Conservation (phyloP, 2,888 invertebrate species). For the Sinhomidia bicolor region DNA sequence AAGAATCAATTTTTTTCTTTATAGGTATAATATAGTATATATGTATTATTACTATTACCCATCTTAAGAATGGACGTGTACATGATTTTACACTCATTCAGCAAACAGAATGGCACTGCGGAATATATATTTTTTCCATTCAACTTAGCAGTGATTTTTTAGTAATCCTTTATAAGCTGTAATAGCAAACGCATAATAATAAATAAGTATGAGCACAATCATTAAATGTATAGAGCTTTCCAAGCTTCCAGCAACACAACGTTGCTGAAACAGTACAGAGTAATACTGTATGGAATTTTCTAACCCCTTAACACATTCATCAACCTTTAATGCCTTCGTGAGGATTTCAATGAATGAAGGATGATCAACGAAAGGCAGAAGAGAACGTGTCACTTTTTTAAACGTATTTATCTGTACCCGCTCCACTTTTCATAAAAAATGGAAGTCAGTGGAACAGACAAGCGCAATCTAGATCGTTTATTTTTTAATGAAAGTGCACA, state of each 20-base stretch:
- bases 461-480: conserved; percentile 12
- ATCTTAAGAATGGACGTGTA: background rate
- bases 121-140: conserved; percentile 48
- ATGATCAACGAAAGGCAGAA: background rate
- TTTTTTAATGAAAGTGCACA: background rate
- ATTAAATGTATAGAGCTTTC: background rate
- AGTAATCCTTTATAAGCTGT: background rate
- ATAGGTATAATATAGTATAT: conserved; percentile 35
- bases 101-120: conserved; percentile 27
- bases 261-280: background rate
- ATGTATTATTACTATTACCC: too few relatives aligned
- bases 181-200: too few relatives aligned
- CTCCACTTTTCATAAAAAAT: conserved; percentile 42
- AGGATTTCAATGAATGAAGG: conserved; percentile 45
- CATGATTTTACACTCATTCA: conserved; percentile 43
- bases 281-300: conserved; percentile 41
- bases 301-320: conserved; percentile 47
- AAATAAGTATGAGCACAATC: background rate
- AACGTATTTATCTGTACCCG: conserved; percentile 38
- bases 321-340: conserved; percentile 45
- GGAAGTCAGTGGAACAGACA: conserved; percentile 40
- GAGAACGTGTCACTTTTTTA: conserved; percentile 20
- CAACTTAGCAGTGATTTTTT: conserved; percentile 25
- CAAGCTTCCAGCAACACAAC: background rate
- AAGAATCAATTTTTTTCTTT: background rate